Conservation (phyloP, 2,888 invertebrate genomes). For the Pollenia amentaria region DNA sequence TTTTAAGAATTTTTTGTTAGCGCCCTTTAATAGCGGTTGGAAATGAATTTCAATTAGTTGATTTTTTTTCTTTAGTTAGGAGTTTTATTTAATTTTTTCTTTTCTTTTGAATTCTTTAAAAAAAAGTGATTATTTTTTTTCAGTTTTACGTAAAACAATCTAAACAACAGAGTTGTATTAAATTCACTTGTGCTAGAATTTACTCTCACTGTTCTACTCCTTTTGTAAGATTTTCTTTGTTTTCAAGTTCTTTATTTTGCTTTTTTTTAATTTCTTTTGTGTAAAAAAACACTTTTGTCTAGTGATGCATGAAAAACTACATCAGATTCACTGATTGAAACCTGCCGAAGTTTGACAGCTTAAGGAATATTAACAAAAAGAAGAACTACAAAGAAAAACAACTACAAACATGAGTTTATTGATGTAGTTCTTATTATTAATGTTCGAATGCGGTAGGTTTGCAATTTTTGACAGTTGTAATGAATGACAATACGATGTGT, state of each 20-base stretch:
- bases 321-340: slow-evolving; percentile 79
- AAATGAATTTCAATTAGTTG: no score
- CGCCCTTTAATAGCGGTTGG: slow-evolving; percentile 63
- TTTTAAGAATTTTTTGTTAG: slow-evolving; percentile 68
- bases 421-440: slow-evolving; percentile 77
- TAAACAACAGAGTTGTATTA: background rate
- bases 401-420: slow-evolving; percentile 51
- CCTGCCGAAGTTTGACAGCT: slow-evolving; percentile 81
- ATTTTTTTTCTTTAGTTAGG: slow-evolving; percentile 35
- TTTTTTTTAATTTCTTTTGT: slow-evolving; percentile 23
- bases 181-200: slow-evolving; percentile 48
- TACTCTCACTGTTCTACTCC: slow-evolving; percentile 6
- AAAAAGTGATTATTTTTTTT: slow-evolving; percentile 31
- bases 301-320: slow-evolving; percentile 25
- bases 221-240: slow-evolving; percentile 6
- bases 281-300: slow-evolving; percentile 45
- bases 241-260: background rate
- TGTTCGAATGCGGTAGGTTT: slow-evolving; percentile 82
- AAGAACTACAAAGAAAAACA: slow-evolving; percentile 42
- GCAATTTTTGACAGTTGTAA: slow-evolving; percentile 74
- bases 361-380: slow-evolving; percentile 52
- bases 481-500: slow-evolving; percentile 72
- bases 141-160: background rate
- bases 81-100: slow-evolving; percentile 39
- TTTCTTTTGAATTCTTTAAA: slow-evolving; percentile 34